Evolutionary conservation across 1,140 invertebrate genomes (phyloP).

Genomic region (Condylostylus longicornis): DNA sequence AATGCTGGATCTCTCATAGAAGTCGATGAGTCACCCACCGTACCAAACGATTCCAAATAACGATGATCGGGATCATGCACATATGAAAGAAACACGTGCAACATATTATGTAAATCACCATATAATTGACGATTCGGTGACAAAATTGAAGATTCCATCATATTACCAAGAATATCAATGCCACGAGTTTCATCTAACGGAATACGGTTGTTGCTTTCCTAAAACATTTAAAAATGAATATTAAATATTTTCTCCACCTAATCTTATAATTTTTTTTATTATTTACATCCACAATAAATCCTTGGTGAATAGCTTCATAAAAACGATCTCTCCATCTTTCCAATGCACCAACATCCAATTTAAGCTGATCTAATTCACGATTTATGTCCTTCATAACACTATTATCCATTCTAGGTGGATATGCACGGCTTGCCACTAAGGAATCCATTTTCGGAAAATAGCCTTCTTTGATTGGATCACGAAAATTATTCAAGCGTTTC

Average conservation of each 20-base stretch:
- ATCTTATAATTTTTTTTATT: not conserved
- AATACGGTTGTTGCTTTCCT: conserved; percentile 24
- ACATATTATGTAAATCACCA: conserved; percentile 43
- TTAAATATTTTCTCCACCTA: too few relatives aligned
- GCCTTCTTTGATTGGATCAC: conserved; percentile 37
- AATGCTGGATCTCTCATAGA: conserved; percentile 65
- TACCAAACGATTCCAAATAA: conserved; percentile 40
- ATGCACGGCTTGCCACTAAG: conserved; percentile 33
- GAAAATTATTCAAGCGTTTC: conserved; percentile 32
- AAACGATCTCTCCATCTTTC: conserved; percentile 55
- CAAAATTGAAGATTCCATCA: conserved; percentile 31
- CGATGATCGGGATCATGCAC: conserved; percentile 39
- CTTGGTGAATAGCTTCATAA: conserved; percentile 49
- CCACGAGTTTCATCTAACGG: conserved; percentile 34
- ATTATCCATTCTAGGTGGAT: conserved; percentile 35
- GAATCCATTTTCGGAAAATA: conserved; percentile 42
- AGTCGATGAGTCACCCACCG: conserved; percentile 49
- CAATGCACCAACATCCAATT: conserved; percentile 46
- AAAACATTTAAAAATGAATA: not conserved
- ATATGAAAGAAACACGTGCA: conserved; percentile 39
- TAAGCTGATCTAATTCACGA: conserved; percentile 42
- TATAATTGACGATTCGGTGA: conserved; percentile 35
- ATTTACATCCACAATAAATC: conserved; percentile 36
- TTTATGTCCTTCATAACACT: conserved; percentile 42
- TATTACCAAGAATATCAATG: conserved; percentile 36